These are phyloP conservation scores for Agrochola litura DNA, from an alignment of 2,888 invertebrate species.

Conservation along the genomic window DNA sequence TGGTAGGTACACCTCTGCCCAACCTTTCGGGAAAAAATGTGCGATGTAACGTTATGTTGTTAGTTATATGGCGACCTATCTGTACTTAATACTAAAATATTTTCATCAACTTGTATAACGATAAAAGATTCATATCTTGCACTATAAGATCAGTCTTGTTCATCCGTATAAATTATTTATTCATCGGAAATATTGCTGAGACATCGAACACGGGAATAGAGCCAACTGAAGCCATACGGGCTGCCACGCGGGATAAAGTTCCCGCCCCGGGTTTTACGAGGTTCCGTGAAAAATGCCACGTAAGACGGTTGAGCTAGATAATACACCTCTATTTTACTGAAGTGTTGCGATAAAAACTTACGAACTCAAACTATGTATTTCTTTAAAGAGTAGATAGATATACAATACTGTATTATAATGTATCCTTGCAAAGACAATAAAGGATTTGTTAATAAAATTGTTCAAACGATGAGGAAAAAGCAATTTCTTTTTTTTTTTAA, in stretches of 20 bases:
- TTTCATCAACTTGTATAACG: background rate
- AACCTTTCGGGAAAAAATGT: no score
- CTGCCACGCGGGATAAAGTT: constrained; percentile 34
- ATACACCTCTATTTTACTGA: constrained; percentile 6
- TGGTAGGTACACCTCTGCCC: no score
- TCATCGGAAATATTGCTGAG: constrained; percentile 41
- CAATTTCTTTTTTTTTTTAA: no score
- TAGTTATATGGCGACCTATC: background rate
- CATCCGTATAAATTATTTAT: constrained; percentile 16
- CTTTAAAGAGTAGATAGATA: background rate
- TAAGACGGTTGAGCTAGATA: constrained; percentile 23
- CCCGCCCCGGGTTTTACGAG: constrained; percentile 14
- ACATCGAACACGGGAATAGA: constrained; percentile 27
- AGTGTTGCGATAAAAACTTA: background rate
- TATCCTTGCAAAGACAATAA: background rate
- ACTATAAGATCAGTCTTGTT: background rate
- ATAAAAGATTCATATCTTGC: background rate
- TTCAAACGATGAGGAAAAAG: background rate
- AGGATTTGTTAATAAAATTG: background rate
- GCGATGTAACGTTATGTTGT: no score
- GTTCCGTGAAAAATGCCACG: constrained; percentile 35
- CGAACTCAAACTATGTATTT: background rate
- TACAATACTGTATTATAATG: background rate
- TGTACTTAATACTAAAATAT: background rate
- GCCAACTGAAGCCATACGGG: constrained; percentile 34